phyloP scores from a whole-genome alignment of 2,113 vertebrate species.

The Callipepla californica region DNA sequence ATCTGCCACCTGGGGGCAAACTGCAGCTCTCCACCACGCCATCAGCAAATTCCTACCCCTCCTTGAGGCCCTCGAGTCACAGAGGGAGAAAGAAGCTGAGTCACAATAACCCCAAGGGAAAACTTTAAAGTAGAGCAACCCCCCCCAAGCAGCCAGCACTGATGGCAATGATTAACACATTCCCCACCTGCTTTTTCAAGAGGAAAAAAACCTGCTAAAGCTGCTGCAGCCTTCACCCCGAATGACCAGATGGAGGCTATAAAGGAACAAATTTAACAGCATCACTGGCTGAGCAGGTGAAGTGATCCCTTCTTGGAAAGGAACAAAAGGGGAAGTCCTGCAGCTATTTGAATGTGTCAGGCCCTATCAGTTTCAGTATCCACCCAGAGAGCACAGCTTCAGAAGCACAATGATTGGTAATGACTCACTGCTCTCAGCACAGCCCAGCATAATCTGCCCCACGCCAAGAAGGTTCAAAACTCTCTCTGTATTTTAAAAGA shows the following conservation, averaged over 20 bases:
- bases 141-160: neutral
- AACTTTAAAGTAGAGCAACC: neutral
- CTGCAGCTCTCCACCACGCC: neutral
- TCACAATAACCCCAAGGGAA: neutral
- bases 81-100: neutral
- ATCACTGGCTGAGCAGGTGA: neutral
- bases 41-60: neutral
- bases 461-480: neutral
- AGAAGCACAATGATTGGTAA: neutral
- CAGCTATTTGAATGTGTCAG: neutral
- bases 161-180: neutral
- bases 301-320: neutral
- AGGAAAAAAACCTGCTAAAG: neutral
- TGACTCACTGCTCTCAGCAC: neutral
- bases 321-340: conserved; percentile 44
- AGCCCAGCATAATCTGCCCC: neutral
- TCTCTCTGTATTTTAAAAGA: neutral
- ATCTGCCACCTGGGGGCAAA: neutral
- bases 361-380: neutral
- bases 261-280: neutral
- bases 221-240: neutral
- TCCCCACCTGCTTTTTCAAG: neutral
- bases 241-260: neutral
- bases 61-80: neutral
- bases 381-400: neutral